These are phyloP conservation scores for Gymnocheta viridis DNA, from an alignment of 2,888 invertebrate species.

Conservation along the genomic window DNA sequence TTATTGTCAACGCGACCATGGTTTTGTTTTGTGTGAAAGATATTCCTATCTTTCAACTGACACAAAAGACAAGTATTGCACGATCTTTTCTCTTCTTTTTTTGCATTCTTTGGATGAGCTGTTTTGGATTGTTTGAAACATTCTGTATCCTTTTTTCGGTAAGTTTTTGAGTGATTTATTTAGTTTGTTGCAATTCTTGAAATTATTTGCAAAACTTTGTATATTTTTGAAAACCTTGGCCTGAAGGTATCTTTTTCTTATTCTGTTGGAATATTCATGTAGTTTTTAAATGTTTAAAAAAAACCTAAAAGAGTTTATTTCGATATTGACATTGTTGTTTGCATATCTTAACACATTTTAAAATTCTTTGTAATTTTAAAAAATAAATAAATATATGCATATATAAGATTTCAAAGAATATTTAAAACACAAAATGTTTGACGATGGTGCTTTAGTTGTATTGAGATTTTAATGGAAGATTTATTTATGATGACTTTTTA, in stretches of 20 bases:
- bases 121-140: conserved; percentile 53
- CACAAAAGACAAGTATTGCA: conserved; percentile 80
- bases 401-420: conserved; percentile 51
- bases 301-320: conserved; percentile 33
- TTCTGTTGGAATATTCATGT: conserved; percentile 62
- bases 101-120: conserved; percentile 51
- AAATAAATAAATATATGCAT: no score
- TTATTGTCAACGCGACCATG: conserved; percentile 66
- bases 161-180: conserved; percentile 77
- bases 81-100: conserved; percentile 71
- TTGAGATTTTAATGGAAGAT: conserved; percentile 28
- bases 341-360: conserved; percentile 79
- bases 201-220: conserved; percentile 74
- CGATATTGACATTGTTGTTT: conserved; percentile 71
- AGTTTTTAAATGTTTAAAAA: background rate
- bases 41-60: conserved; percentile 71
- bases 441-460: background rate
- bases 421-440: conserved; percentile 14
- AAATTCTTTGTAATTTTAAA: conserved; percentile 73
- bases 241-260: conserved; percentile 20
- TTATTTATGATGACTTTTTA: conserved; percentile 52
- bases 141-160: conserved; percentile 68
- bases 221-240: conserved; percentile 14
- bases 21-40: conserved; percentile 68
- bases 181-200: conserved; percentile 79